Evolutionary conservation across 2,113 vertebrate species (phyloP), one percentile per base, ranked within the genome.

Genomic region (Mirounga angustirostris): DNA sequence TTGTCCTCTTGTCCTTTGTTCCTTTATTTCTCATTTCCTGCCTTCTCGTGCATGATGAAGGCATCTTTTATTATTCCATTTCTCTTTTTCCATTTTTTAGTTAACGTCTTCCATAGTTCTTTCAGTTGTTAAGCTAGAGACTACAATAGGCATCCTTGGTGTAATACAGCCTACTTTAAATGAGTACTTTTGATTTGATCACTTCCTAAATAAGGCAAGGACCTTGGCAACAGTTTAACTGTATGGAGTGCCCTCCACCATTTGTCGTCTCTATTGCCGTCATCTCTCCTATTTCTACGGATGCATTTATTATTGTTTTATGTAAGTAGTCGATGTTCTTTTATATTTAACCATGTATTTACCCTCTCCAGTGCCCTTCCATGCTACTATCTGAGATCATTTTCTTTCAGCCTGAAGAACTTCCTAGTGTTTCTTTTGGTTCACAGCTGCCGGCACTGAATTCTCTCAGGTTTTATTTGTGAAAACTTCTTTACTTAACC

Each of bases 21-120:
- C 43, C 33, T 71, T 93, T 65, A 73, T 74, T 94, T 84, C 43
- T 80, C 15, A 67, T 87, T 95, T 85, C 30, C 89, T 95, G 28
- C 33, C 40, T 87, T 74, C 69, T 93, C 87, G 54, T 88, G 50
- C 12, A 90, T 83, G 58, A 65, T 54, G 15, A 63, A 91, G 65
- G 61, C 6, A 19, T 76, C 71, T 81, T 84, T 89, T 56, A 67
- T 74, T 58, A 89, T 92, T 92, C 40, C 14, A 56, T 76, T 86
- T 83, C 88, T 71, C 56, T 65, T 12, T 69, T n/a, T 56, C 84
- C 36, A 28, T 26, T 40, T 88, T 96, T 82, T 52, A 40, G 22
- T n/a, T 85, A 21, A 67, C 13, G 74, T 65, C 67, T 82, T 79
- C 81, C 1, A 30, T 36, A 58, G 50, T 86, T 73, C 22, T 89